Conservation (phyloP, 2,888 invertebrate species). For the Stenotaenia linearis region DNA sequence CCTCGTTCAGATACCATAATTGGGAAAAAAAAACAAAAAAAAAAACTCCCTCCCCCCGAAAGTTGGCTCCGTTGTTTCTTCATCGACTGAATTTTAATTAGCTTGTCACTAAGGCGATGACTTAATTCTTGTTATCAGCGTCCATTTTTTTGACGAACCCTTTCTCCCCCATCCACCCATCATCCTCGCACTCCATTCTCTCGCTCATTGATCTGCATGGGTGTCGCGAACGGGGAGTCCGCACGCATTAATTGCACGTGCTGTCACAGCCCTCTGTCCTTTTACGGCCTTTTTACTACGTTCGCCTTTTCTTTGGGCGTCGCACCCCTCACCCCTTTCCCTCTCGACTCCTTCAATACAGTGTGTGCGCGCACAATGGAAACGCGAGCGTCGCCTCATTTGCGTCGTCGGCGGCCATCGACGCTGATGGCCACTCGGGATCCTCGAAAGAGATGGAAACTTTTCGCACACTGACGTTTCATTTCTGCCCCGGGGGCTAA, state of each 20-base stretch:
- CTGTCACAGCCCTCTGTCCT: slow-evolving; percentile 14
- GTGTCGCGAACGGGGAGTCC: slow-evolving; percentile 6
- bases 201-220: not conserved
- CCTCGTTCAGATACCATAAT: not conserved
- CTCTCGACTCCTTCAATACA: not conserved
- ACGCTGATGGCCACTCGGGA: not conserved
- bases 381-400: slow-evolving; percentile 10
- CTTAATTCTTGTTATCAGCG: slow-evolving; percentile 5
- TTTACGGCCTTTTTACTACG: slow-evolving; percentile 11
- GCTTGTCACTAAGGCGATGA: slow-evolving; percentile 28
- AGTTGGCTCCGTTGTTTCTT: not conserved
- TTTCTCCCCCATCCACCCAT: not conserved
- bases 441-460: not conserved
- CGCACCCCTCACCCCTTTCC: not conserved
- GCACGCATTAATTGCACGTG: slow-evolving; percentile 7
- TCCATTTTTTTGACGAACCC: slow-evolving; percentile 14
- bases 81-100: slow-evolving; percentile 30
- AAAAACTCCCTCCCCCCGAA: not conserved
- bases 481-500: not conserved
- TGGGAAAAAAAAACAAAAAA: not conserved
- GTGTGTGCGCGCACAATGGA: not conserved
- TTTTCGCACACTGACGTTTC: too few relatives aligned
- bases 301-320: not conserved
- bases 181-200: not conserved
- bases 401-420: not conserved